Evolutionary conservation across 2,888 invertebrate species (phyloP), one percentile per base, ranked within the genome.

Genomic region (Nemurella pictetii): DNA sequence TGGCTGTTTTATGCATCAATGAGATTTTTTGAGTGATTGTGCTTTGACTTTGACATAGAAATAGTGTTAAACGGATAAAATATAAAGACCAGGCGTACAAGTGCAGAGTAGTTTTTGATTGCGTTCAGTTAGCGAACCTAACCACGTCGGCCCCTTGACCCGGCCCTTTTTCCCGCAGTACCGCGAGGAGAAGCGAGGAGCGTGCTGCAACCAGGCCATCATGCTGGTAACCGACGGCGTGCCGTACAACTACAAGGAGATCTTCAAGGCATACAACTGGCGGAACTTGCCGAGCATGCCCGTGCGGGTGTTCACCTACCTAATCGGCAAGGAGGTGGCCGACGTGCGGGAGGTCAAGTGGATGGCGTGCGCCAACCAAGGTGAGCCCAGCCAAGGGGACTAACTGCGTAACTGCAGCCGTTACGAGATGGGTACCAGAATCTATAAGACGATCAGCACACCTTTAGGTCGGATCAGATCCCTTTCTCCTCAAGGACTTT

Each of bases 151-250:
- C 55, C 55, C 55, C 55, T 12, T 12, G 1, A 3, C 55, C 55
- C 55, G 5, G 1, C 9, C 20, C 20, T 25, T 86, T 84, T 9
- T 9, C 32, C 32, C 32, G 36, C 84, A 87, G 87, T 87, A 87
- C 77, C 85, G 87, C 29, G 86, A 85, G 30, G 93, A 92, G 87
- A 92, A 92, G 81, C 93, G 93, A 78, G 95, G 95, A 77, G 95
- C 95, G 75, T 88, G 93, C 87, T 96, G 96, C 90, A 97, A 97
- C 91, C 96, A 98, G 92, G 99, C 98, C 35, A 99, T 99, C 89
- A 99, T 99, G 99, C 91, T 99, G 88, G 95, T 99, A 88, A 99
- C 99, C n/a, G 99, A 99, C 90, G 99, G 99, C 29, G 98, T 99
- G 25, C 98, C 99, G 78, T 96, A 97, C 89, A 97, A 96, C 89